Evolutionary conservation across 2,113 vertebrate species (phyloP), one percentile per base, ranked within the genome.

Genomic region (Spheniscus mendiculus): DNA sequence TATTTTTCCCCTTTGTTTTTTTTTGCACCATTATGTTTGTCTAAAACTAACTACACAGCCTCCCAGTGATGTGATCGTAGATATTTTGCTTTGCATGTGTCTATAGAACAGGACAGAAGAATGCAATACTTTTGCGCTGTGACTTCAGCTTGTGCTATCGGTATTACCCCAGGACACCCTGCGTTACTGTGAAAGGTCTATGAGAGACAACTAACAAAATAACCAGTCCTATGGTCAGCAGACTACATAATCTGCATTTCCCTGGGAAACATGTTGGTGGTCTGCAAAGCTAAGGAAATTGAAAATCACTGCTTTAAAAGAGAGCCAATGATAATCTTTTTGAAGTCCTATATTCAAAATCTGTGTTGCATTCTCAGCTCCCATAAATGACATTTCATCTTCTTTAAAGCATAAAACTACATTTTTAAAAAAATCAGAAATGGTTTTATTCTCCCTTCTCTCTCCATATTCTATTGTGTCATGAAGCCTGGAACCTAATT

Each of bases 231-330:
- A 72, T 63, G 61, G 40, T 63, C 91, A 91, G 13, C 30, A 91
- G 84, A 89, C 87, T 47, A 76, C 27, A 78, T 53, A 82, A 70
- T 84, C 86, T 91, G 15, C 83, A 89, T 87, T 81, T 94, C 55
- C 87, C 49, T 94, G 96, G 73, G 93, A 97, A 97, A 95, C 34
- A 87, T 36, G 66, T 65, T 97, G 96, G 96, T 97, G 97, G 93
- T 94, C 93, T 94, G 66, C 67, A 96, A 85, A 94, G 73, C 90
- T 72, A 49, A 85, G 95, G 91, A 94, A 91, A 83, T 30, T 79
- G 44, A 95, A 93, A 93, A 93, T 80, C 56, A 23, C 40, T 63
- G 23, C 90, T 96, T 97, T 95, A 61, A 96, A 93, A 94, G 66
- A 73, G 26, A 95, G 91, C 66, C 81, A 87, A 30, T 66, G 52